Conservation (phyloP, 2,888 invertebrate species). For the Carterocephalus palaemon region DNA sequence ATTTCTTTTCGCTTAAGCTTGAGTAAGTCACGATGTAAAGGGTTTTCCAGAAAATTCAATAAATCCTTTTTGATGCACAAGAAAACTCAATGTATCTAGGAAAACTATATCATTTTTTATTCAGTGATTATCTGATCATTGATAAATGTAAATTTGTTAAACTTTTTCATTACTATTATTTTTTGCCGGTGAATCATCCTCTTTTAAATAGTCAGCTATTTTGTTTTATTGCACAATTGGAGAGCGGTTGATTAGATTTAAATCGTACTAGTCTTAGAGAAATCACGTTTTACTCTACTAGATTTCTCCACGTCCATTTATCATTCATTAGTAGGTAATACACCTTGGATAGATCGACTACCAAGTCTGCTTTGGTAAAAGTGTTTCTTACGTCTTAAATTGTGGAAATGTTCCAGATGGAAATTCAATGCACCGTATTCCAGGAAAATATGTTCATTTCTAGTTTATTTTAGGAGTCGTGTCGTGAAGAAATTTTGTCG, state of each 20-base stretch:
- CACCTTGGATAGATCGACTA: constrained; percentile 4
- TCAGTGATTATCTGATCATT: too few relatives aligned
- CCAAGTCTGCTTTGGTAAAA: not conserved
- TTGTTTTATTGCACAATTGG: not conserved
- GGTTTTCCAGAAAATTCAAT: too few relatives aligned
- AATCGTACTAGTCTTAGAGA: constrained; percentile 5
- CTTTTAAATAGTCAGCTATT: too few relatives aligned
- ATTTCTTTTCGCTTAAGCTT: not conserved
- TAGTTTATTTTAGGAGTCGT: constrained; percentile 7
- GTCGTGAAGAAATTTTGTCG: not conserved
- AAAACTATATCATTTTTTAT: too few relatives aligned
- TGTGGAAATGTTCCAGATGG: constrained; percentile 18
- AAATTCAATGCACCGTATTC: constrained; percentile 17
- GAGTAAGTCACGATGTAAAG: not conserved
- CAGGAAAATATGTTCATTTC: constrained; percentile 11
- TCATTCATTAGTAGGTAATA: constrained; percentile 13
- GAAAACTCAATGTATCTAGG: too few relatives aligned
- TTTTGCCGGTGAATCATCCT: too few relatives aligned
- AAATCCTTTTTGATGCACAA: too few relatives aligned
- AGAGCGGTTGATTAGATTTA: constrained; percentile 17
- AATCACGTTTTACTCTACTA: constrained; percentile 4
- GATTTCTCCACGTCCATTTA: constrained; percentile 11
- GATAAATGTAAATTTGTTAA: too few relatives aligned
- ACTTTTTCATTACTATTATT: too few relatives aligned
- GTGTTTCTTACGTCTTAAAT: constrained; percentile 8